Conservation (phyloP, 2,888 invertebrate species). For the Scrobipalpa costella region DNA sequence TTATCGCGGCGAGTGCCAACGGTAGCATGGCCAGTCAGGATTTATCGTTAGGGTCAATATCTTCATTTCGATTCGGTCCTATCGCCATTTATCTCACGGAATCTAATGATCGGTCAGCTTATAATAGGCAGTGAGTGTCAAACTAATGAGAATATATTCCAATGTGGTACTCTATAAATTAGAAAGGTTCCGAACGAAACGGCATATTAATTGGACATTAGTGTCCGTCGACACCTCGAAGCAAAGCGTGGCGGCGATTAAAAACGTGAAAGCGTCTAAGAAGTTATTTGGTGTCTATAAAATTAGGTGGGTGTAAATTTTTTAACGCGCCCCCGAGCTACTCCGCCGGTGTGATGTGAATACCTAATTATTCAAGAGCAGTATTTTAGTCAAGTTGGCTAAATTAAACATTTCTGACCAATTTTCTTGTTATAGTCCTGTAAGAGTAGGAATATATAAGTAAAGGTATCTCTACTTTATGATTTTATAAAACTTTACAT, state of each 20-base stretch:
- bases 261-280: constrained; percentile 53
- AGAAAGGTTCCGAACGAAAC: constrained; percentile 66
- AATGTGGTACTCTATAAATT: constrained; percentile 71
- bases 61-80: constrained; percentile 63
- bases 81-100: constrained; percentile 65
- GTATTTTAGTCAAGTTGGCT: neutral
- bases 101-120: constrained; percentile 72
- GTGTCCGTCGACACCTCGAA: constrained; percentile 66
- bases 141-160: constrained; percentile 78
- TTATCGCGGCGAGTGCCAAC: constrained; percentile 6
- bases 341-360: constrained; percentile 49
- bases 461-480: too few relatives aligned
- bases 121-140: constrained; percentile 74
- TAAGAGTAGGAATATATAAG: too few relatives aligned
- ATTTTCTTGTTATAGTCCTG: neutral
- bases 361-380: constrained; percentile 43
- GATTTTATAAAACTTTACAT: too few relatives aligned
- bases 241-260: constrained; percentile 49
- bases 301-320: constrained; percentile 63
- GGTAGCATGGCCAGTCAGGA: constrained; percentile 49
- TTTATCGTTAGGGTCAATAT: constrained; percentile 62
- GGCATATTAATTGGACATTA: constrained; percentile 79
- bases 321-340: constrained; percentile 49
- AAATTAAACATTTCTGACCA: neutral
- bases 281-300: constrained; percentile 52